phyloP scores from a whole-genome alignment of 2,113 vertebrate genomes.

The Sinocyclocheilus maitianheensis region DNA sequence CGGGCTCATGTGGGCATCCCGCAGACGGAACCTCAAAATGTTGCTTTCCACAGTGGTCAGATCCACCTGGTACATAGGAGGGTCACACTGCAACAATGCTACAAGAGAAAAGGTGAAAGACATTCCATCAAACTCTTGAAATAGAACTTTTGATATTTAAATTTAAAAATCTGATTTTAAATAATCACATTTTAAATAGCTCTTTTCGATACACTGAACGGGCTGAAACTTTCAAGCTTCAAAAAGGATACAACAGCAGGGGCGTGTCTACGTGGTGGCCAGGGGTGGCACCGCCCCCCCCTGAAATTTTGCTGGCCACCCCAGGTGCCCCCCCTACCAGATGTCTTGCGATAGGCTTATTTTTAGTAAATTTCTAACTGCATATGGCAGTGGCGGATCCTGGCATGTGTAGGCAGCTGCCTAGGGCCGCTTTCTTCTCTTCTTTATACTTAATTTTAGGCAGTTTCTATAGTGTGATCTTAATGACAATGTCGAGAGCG shows the following conservation, averaged over 20 bases:
- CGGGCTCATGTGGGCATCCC: constrained; percentile 55
- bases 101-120: neutral
- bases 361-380: no score
- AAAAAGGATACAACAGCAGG: neutral
- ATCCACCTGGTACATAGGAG: constrained; percentile 71
- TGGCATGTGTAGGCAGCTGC: no score
- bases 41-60: constrained; percentile 79
- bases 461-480: no score
- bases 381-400: no score
- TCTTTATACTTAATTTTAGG: no score
- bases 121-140: neutral
- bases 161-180: neutral
- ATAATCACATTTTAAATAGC: neutral
- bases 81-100: constrained; percentile 68
- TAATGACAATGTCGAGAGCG: no score
- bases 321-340: no score
- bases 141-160: neutral
- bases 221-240: neutral
- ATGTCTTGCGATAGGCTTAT: no score
- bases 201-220: neutral
- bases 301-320: no score
- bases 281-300: no score
- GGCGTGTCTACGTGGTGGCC: no score
- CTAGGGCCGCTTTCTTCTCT: no score
- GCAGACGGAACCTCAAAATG: constrained; percentile 72